These are phyloP conservation scores for Netelia fuscicornis DNA, from an alignment of 2,888 invertebrate genomes.

Conservation along the genomic window DNA sequence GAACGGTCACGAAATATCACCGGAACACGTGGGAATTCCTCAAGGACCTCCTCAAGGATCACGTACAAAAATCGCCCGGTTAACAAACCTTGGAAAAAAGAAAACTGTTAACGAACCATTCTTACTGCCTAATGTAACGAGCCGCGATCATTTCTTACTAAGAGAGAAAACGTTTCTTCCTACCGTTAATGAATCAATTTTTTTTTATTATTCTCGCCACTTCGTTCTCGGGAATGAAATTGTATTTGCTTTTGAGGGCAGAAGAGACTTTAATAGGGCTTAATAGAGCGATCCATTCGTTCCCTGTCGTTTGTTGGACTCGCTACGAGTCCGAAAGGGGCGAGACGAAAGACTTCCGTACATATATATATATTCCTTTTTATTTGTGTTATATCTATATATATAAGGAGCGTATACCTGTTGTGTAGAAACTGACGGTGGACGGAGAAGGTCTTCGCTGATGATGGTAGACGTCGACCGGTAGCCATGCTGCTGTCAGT, in stretches of 20 bases:
- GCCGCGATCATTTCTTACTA: background rate
- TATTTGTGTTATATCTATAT: background rate
- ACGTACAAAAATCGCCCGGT: slow-evolving; percentile 24
- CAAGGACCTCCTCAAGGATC: slow-evolving; percentile 60
- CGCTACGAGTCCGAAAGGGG: slow-evolving; percentile 63
- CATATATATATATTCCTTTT: slow-evolving; percentile 2
- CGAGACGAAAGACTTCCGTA: slow-evolving; percentile 40
- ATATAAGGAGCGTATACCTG: slow-evolving; percentile 50
- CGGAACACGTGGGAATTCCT: slow-evolving; percentile 63
- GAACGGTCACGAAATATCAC: slow-evolving; percentile 18
- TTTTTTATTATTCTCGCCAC: background rate
- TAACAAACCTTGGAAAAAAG: background rate
- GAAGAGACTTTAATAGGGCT: slow-evolving; percentile 63
- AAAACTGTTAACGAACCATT: background rate
- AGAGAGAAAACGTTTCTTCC: slow-evolving; percentile 6
- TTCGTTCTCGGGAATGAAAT: background rate
- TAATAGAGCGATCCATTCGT: slow-evolving; percentile 66
- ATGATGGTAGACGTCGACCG: slow-evolving; percentile 72
- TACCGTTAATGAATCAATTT: slow-evolving; percentile 15
- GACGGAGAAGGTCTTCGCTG: slow-evolving; percentile 38
- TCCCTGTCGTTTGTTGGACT: slow-evolving; percentile 61
- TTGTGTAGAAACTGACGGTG: slow-evolving; percentile 33
- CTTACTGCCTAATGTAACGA: too few species aligned
- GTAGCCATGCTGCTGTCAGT: slow-evolving; percentile 82
- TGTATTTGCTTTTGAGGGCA: slow-evolving; percentile 18